Percentiles rank a stretch among this genome's conserved stretches.
Conservation (phyloP, 2,113 vertebrate species). For the Castor canadensis region DNA sequence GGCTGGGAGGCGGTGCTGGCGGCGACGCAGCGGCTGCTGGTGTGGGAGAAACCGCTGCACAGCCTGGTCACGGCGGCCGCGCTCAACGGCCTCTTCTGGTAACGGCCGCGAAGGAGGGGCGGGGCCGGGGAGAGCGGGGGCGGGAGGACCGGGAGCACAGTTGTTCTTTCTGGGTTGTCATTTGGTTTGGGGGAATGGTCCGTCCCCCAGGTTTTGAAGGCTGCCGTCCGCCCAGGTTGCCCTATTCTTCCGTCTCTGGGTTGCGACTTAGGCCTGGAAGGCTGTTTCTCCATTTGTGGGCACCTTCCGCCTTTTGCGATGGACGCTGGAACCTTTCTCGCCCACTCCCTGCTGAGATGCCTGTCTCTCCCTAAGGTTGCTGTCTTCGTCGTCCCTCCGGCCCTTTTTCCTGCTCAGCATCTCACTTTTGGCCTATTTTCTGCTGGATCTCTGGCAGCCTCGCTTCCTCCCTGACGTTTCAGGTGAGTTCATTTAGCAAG, state of each 20-base stretch:
- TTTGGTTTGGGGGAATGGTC: not conserved
- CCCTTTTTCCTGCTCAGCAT: constrained; percentile 93
- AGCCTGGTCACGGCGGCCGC: constrained; percentile 91
- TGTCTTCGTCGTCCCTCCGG: constrained; percentile 94
- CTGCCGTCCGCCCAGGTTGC: not conserved
- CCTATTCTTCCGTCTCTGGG: not conserved
- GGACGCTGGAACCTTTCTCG: not conserved
- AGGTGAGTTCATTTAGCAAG: constrained; percentile 81
- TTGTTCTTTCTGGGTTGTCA: not conserved
- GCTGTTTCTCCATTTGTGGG: not conserved
- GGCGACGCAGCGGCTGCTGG: constrained; percentile 91
- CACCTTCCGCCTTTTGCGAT: not conserved
- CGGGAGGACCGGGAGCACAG: not conserved
- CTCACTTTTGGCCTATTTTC: constrained; percentile 90
- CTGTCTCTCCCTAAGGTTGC: constrained; percentile 86
- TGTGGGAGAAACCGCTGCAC: constrained; percentile 95
- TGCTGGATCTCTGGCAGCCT: constrained; percentile 95
- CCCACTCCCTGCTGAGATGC: not conserved
- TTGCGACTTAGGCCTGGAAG: not conserved
- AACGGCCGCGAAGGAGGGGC: constrained; percentile 70
- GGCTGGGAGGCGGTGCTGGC: constrained; percentile 90
- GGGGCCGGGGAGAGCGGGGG: constrained; percentile 61
- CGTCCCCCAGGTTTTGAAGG: not conserved
- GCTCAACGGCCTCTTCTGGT: constrained; percentile 95
- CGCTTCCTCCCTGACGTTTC: constrained; percentile 87